Evolutionary conservation across 2,797 vertebrate genomes (phyloP), one percentile per base, ranked within the genome.

Genomic region (Neostethus bicornis): DNA sequence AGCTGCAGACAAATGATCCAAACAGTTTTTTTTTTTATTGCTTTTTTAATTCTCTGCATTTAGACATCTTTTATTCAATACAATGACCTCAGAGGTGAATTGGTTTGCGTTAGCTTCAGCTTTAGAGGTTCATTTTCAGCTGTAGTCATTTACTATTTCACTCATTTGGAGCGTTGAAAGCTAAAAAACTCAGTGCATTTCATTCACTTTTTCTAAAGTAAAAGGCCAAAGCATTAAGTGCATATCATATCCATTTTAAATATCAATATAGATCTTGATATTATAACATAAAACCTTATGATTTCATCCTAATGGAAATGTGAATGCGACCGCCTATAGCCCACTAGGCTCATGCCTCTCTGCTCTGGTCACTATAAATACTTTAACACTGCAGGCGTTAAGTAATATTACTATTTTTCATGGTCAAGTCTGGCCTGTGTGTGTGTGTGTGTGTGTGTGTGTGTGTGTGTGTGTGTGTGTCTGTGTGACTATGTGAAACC

Each of bases 371-470:
- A 8, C 24, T 6, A 38, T 38, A 38, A 37, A 21, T 37, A 50
- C 31, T 16, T 50, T 8, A 23, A 12, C 31, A 51, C 38, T 42
- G 51, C 37, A 61, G 66, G 48, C 60, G 46, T 39, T 46, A 24
- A 51, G 46, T 65, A 54, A 63, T 77, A 51, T 60, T 28, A 28
- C 7, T 46, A 47, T 53, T 51, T 49, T 48, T 55, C 45, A 31
- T 5, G 1, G 24, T 46, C 26, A 21, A 31, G 5, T 29, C 39
- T 62, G 39, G 17, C 34, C 19, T 25, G 4, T 51, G 32, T 57
- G 34, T 26, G 43, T 58, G 50, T 55, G 34, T 21, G 48, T 42
- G 31, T 25, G 16, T 38, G 24, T 23, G 32, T 39, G 37, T 31
- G 16, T 54, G 19, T 38, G 17, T 37, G 38, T 17, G 37, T 21